These are phyloP conservation scores for Limnephilus rhombicus DNA, from an alignment of 2,888 invertebrate genomes.

Conservation along the genomic window DNA sequence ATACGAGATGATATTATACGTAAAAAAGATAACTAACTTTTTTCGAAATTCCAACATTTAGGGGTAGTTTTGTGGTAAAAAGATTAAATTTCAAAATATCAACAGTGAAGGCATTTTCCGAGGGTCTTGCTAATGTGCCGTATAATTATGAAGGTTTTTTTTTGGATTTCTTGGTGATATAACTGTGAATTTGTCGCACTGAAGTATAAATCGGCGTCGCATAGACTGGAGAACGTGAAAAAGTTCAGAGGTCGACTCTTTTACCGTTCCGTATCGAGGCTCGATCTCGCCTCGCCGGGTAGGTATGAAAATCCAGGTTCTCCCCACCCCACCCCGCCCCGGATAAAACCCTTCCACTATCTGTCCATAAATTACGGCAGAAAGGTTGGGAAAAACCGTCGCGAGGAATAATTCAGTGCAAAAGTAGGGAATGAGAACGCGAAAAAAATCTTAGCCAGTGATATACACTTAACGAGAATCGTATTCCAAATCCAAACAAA, in stretches of 20 bases:
- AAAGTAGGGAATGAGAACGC: not conserved
- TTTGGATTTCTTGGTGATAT: not conserved
- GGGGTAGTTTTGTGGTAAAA: no score
- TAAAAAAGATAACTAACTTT: no score
- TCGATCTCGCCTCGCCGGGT: not conserved
- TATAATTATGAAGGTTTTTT: not conserved
- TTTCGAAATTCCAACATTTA: no score
- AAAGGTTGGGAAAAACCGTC: not conserved
- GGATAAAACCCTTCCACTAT: not conserved
- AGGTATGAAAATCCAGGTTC: not conserved
- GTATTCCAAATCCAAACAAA: not conserved
- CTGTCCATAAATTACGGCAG: not conserved
- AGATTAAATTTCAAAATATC: no score
- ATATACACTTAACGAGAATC: not conserved
- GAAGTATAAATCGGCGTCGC: not conserved
- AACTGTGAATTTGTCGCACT: not conserved
- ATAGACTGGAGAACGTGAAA: not conserved
- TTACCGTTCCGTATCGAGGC: constrained; percentile 1
- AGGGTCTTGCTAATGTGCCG: not conserved
- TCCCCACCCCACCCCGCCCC: not conserved
- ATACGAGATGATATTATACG: no score
- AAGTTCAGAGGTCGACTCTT: not conserved
- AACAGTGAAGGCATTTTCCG: no score
- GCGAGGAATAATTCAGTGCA: not conserved
- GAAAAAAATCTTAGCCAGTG: not conserved